phyloP scores from a whole-genome alignment of 2,888 invertebrate species.

The Loripinus fragilis region DNA sequence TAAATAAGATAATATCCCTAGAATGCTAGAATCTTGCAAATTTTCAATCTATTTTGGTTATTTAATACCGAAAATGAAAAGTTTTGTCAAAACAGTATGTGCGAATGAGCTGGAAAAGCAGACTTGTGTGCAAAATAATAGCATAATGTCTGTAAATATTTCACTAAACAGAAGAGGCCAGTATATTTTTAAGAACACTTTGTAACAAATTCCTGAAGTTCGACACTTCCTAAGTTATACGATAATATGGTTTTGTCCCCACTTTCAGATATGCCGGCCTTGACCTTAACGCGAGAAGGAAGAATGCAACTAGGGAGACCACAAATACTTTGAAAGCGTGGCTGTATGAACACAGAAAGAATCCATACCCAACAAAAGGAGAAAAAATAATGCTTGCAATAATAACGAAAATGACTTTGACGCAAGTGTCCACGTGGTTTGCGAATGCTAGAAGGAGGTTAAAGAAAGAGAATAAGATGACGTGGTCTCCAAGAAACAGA shows the following conservation, averaged over 20 bases:
- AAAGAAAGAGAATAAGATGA: constrained; percentile 99
- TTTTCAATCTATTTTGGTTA: no score
- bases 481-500: constrained; percentile 95
- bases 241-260: constrained; percentile 5
- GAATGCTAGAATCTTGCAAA: no score
- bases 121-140: no score
- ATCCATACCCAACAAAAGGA: constrained; percentile 97
- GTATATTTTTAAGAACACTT: no score
- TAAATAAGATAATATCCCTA: no score
- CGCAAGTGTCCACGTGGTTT: constrained; percentile 96
- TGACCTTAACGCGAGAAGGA: constrained; percentile 96
- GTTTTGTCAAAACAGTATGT: no score
- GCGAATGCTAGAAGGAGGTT: constrained; percentile 96
- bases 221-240: no score
- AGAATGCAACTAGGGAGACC: constrained; percentile 98
- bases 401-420: constrained; percentile 97
- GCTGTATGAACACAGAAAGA: constrained; percentile 98
- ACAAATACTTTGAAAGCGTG: constrained; percentile 98
- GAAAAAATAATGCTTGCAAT: constrained; percentile 98
- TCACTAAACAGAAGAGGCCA: no score
- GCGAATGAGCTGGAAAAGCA: no score
- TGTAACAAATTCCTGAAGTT: no score
- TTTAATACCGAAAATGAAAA: no score
- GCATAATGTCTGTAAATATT: no score
- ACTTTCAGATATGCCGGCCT: constrained; percentile 74